phyloP scores from a whole-genome alignment of 2,113 vertebrate species.

The Neolamprologus ventralis region DNA sequence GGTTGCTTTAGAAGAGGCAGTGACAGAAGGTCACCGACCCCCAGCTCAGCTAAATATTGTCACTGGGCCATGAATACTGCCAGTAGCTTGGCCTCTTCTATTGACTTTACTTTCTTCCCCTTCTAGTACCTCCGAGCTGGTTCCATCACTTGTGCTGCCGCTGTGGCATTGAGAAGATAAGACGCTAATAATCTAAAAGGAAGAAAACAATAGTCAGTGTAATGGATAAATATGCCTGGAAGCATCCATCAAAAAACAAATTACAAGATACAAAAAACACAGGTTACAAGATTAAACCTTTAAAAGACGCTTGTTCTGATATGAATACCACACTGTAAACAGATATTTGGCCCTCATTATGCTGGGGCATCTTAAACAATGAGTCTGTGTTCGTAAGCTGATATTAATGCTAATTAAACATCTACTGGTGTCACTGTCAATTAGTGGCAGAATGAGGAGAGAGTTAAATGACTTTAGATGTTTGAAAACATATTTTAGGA shows the following conservation, averaged over 20 bases:
- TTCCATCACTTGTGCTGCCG: not conserved
- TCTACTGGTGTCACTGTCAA: not conserved
- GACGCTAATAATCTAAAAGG: not conserved
- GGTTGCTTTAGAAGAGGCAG: not conserved
- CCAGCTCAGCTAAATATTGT: not conserved
- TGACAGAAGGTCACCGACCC: not conserved
- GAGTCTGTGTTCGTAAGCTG: not conserved
- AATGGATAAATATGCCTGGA: not conserved
- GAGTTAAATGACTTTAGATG: not conserved
- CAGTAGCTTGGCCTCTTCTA: not conserved
- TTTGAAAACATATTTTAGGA: not conserved
- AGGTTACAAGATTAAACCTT: not conserved
- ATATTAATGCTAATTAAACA: slow-evolving; percentile 33
- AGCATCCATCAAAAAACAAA: not conserved
- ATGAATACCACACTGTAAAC: not conserved
- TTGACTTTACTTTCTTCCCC: not conserved
- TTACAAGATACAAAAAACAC: not conserved
- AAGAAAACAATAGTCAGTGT: not conserved
- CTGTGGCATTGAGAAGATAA: not conserved
- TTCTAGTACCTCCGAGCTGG: not conserved
- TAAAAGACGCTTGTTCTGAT: not conserved
- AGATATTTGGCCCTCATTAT: not conserved
- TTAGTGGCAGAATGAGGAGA: not conserved
- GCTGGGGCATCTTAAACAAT: not conserved
- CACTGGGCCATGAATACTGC: not conserved